Conservation (phyloP, 2,797 vertebrate genomes). For the Brotogeris chrysoptera region DNA sequence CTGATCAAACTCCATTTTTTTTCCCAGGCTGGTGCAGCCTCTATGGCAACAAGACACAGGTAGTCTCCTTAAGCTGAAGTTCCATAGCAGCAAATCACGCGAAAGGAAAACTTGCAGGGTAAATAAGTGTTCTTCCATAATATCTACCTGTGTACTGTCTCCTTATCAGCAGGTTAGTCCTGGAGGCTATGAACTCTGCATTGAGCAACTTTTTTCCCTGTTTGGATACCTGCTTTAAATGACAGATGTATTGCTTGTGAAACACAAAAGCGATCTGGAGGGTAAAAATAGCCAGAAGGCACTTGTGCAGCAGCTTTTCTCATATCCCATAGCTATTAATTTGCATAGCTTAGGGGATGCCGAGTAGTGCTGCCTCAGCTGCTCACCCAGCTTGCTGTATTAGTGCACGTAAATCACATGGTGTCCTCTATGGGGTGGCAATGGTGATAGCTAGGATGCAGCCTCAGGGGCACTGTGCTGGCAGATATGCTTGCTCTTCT, state of each 20-base stretch:
- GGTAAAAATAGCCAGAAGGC: neutral
- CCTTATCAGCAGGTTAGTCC: neutral
- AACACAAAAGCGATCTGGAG: neutral
- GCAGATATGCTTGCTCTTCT: neutral
- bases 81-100: neutral
- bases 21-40: neutral
- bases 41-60: neutral
- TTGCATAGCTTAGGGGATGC: neutral
- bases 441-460: neutral
- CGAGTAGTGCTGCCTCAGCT: neutral
- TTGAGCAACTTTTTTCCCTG: neutral
- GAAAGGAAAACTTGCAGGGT: neutral
- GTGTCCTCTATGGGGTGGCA: accelerated
- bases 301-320: neutral
- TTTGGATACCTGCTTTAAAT: neutral
- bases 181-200: neutral
- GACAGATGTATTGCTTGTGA: accelerated
- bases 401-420: neutral
- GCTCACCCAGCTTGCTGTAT: neutral
- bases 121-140: neutral
- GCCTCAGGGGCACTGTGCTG: neutral
- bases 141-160: neutral
- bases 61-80: neutral
- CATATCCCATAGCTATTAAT: neutral
- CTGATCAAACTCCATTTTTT: neutral